Evolutionary conservation across 2,113 vertebrate species (phyloP), one percentile per base, ranked within the genome.

Genomic region (Clarias batrachus): DNA sequence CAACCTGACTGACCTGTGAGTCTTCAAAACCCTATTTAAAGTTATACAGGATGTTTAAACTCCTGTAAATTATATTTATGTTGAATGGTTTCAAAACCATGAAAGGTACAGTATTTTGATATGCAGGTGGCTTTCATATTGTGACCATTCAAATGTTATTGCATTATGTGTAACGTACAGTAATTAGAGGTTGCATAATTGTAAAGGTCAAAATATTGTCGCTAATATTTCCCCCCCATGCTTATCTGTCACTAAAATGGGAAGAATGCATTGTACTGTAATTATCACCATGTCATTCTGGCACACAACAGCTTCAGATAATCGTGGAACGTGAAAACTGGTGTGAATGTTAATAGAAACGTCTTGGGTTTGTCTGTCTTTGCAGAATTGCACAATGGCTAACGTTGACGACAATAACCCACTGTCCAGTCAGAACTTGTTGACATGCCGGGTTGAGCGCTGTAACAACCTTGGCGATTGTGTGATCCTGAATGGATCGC

Each of bases 381-480:
- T 81, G 56, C 66, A 86, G 85, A 73, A 54, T 23, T 63, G 30
- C 1, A 37, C 54, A 56, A 86, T 81, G 85, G 8, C 84, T 16
- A 59, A 48, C 48, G 1, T 68, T 8, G 6, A 8, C 7, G 14
- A 60, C 21, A 63, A n/a, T 8, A 52, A 33, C 6, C 9, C 5
- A n/a, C 62, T 81, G 68, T 10, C 73, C 57, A 52, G 63, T 81
- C 21, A 56, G 23, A 27, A 1, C 27, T 23, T 59, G 56, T 21
- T 54, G 14, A 33, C 13, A 3, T 87, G 88, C 66, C 33, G 16
- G 0, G 9, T 19, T 23, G 86, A 91, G 14, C 91, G 81, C 0
- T 98, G 97, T 78, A 93, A 89, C 6, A 89, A 92, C 74, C 93
- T 68, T 0, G 97, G 97, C 0, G 76, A 83, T 9, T 97, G 97